phyloP scores from a whole-genome alignment of 2,888 invertebrate species.

The Apamea sordens region DNA sequence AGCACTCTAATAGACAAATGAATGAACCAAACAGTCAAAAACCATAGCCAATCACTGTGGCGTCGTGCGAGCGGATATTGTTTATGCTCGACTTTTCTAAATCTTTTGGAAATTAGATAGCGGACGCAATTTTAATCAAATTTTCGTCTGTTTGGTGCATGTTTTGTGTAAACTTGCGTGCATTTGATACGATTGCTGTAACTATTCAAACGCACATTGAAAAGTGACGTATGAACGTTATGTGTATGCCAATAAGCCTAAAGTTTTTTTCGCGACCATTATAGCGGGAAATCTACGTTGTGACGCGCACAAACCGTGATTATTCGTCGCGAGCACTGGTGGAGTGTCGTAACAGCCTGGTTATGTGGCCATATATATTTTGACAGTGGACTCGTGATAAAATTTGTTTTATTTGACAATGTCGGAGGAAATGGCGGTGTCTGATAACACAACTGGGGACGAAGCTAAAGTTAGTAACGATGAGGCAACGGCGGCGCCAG shows the following conservation, averaged over 20 bases:
- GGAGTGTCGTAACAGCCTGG: slow-evolving; percentile 82
- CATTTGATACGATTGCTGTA: slow-evolving; percentile 26
- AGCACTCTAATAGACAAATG: slow-evolving; percentile 11
- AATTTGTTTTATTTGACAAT: slow-evolving; percentile 85
- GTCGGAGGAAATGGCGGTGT: slow-evolving; percentile 89
- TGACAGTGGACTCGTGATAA: slow-evolving; percentile 82
- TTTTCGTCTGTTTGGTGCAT: slow-evolving; percentile 63
- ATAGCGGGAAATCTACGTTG: slow-evolving; percentile 89
- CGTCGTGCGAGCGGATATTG: slow-evolving; percentile 86
- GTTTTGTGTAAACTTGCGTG: slow-evolving; percentile 48
- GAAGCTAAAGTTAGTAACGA: slow-evolving; percentile 78
- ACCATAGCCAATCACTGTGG: slow-evolving; percentile 79
- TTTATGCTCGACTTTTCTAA: slow-evolving; percentile 87
- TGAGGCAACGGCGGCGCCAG: slow-evolving; percentile 73
- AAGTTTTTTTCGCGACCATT: slow-evolving; percentile 79
- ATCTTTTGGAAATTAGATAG: slow-evolving; percentile 75
- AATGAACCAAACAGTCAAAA: slow-evolving; percentile 28
- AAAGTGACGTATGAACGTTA: slow-evolving; percentile 66
- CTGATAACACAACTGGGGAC: slow-evolving; percentile 84
- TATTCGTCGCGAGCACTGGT: slow-evolving; percentile 79
- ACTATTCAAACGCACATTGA: slow-evolving; percentile 35
- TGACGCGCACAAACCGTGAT: slow-evolving; percentile 86
- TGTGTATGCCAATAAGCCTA: slow-evolving; percentile 69
- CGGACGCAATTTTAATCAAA: slow-evolving; percentile 74
- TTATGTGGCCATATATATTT: slow-evolving; percentile 84